A percentile compares a stretch with the other conserved stretches of the same genome.
phyloP scores from a whole-genome alignment of 92 coral and sea anemone genomes.

The Pocillopora grandis region DNA sequence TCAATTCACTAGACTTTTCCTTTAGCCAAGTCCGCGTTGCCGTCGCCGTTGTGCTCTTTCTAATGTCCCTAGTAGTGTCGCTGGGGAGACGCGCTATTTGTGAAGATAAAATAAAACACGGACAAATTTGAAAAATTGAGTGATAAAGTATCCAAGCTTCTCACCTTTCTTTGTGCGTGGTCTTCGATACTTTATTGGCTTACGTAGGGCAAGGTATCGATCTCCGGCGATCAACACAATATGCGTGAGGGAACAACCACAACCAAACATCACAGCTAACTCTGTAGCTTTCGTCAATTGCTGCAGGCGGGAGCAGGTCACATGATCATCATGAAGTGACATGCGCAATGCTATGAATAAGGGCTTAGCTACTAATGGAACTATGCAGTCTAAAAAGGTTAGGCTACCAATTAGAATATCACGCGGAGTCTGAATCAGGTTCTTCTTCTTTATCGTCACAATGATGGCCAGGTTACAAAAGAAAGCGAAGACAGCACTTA shows the following conservation, averaged over 20 bases:
- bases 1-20: no score
- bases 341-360: constrained; percentile 7
- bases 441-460: constrained; percentile 1
- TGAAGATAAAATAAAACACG: neutral
- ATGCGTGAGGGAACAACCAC: constrained; percentile 17
- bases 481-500: neutral
- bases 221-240: constrained; percentile 18
- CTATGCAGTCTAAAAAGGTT: neutral
- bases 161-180: constrained; percentile 5
- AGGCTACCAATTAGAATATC: constrained; percentile 12
- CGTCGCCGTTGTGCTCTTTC: no score
- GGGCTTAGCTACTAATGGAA: constrained; percentile 12
- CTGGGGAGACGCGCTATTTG: no score
- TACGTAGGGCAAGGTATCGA: neutral
- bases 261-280: neutral
- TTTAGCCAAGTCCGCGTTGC: no score
- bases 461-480: constrained; percentile 12
- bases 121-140: neutral
- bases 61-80: no score
- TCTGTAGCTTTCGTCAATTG: constrained; percentile 11
- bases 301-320: neutral
- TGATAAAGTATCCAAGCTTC: neutral
- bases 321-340: neutral
- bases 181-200: neutral
- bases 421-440: neutral